phyloP scores from a whole-genome alignment of 2,888 invertebrate genomes.

The Coelogynopora nodosa region DNA sequence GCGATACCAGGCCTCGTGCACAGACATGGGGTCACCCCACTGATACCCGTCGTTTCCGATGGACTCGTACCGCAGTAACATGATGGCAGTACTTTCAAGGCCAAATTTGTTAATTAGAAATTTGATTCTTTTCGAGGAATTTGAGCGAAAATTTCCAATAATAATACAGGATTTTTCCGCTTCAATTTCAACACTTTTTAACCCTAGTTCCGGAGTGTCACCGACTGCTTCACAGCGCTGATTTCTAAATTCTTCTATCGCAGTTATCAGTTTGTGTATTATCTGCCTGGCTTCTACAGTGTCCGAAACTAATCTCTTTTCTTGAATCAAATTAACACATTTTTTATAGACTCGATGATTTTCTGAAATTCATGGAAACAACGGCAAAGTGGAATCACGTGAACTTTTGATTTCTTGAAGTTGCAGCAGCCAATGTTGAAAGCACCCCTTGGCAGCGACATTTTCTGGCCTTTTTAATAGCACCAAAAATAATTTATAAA shows the following conservation, averaged over 20 bases:
- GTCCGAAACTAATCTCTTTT: background rate
- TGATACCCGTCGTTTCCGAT: constrained; percentile 29
- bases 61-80: constrained; percentile 37
- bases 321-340: background rate
- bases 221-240: too few species aligned
- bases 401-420: background rate
- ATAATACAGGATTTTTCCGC: background rate
- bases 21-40: constrained; percentile 34
- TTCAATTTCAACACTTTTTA: background rate
- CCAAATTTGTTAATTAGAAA: constrained; percentile 9
- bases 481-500: too few species aligned
- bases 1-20: background rate
- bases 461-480: too few species aligned
- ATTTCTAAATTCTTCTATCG: background rate
- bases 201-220: too few species aligned
- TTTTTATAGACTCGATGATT: background rate
- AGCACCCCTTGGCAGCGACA: too few species aligned
- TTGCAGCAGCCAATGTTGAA: background rate
- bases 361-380: background rate
- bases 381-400: background rate
- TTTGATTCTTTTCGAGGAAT: background rate
- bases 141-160: background rate
- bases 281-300: background rate
- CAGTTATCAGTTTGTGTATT: background rate
- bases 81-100: constrained; percentile 14